Percentiles rank a stretch among this genome's conserved stretches.
phyloP scores from a whole-genome alignment of 2,888 invertebrate species.

The Nowickia ferox region DNA sequence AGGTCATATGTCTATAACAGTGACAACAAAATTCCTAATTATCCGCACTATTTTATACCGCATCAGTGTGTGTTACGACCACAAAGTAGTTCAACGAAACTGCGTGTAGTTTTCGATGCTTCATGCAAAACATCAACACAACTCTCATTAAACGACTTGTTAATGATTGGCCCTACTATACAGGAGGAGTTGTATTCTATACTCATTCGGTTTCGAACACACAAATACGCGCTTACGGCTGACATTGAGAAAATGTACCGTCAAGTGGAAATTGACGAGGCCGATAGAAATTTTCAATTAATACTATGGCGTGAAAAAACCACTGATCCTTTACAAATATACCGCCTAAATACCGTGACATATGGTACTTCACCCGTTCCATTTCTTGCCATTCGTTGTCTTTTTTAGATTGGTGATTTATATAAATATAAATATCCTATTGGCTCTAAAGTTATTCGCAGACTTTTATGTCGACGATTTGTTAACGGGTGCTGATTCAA shows the following conservation, averaged over 20 bases:
- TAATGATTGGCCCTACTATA: slow-evolving; percentile 29
- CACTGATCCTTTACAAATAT: not conserved
- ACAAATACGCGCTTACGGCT: slow-evolving; percentile 32
- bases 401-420: not conserved
- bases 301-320: not conserved
- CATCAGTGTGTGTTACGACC: no score
- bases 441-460: not conserved
- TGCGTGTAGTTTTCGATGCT: no score
- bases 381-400: slow-evolving; percentile 21
- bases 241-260: slow-evolving; percentile 43
- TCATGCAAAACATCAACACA: not conserved
- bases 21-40: not conserved
- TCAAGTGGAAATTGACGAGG: not conserved
- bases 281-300: not conserved
- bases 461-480: slow-evolving; percentile 37
- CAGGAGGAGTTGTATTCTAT: slow-evolving; percentile 27
- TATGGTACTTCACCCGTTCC: slow-evolving; percentile 32
- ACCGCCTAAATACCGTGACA: slow-evolving; percentile 3
- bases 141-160: slow-evolving; percentile 14
- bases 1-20: no score
- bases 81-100: no score
- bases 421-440: slow-evolving; percentile 5
- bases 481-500: not conserved
- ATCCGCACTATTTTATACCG: not conserved
- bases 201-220: slow-evolving; percentile 15